These are phyloP conservation scores for Parnassius mnemosyne DNA, from an alignment of 2,888 invertebrate genomes.

Conservation along the genomic window DNA sequence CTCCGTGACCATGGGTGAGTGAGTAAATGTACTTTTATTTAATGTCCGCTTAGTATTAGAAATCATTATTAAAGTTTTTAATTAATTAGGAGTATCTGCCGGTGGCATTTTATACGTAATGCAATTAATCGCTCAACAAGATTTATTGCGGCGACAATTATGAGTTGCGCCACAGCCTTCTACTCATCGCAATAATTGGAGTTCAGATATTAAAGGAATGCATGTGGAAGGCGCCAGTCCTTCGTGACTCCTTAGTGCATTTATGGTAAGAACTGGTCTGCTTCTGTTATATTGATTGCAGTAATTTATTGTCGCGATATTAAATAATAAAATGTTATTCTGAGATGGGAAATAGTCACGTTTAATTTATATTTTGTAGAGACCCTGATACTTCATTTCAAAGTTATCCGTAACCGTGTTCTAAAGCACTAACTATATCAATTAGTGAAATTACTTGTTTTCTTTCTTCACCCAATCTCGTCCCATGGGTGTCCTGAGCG, in stretches of 20 bases:
- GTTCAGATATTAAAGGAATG: constrained; percentile 19
- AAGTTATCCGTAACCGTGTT: background rate
- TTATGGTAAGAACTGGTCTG: constrained; percentile 10
- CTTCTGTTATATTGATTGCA: background rate
- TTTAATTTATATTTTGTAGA: background rate
- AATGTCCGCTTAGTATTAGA: too few relatives aligned
- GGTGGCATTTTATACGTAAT: background rate
- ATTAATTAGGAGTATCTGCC: background rate
- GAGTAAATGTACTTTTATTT: too few relatives aligned
- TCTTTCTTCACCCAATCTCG: too few relatives aligned
- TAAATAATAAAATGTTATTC: constrained; percentile 6
- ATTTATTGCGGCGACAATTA: constrained; percentile 8
- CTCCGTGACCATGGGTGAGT: too few relatives aligned
- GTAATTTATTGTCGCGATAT: constrained; percentile 2
- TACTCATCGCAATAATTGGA: constrained; percentile 8
- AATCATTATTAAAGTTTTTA: background rate
- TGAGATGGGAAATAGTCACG: background rate
- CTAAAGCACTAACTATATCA: too few relatives aligned
- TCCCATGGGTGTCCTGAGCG: too few relatives aligned
- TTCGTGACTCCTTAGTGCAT: constrained; percentile 14
- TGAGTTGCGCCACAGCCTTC: background rate
- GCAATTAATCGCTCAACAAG: constrained; percentile 5
- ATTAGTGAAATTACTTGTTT: too few relatives aligned
- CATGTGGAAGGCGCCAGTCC: constrained; percentile 22
- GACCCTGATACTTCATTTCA: background rate